Evolutionary conservation across 2,888 invertebrate genomes (phyloP), one percentile per base, ranked within the genome.

Genomic region (Brachyptera risi): DNA sequence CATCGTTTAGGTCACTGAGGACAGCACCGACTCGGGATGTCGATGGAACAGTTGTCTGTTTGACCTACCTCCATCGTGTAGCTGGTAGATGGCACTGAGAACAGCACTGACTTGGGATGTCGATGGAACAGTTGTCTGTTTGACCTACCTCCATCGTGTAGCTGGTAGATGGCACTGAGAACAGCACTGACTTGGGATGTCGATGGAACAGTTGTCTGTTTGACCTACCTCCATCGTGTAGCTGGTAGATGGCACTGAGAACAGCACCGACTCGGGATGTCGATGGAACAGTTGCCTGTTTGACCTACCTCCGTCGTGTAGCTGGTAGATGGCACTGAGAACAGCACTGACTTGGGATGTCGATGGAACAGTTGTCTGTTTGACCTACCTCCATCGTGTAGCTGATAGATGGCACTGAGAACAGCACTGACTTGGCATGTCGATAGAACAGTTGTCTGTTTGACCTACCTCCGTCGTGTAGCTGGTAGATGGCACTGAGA

Each of bases 41-140:
- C 65, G 67, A 57, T n/a, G n/a, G n/a, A 38, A 38, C 3, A 17
- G n/a, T 38, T 38, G n/a, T 2, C 38, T 38, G 13, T 17, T 38
- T 3, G 11, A 21, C 19, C 5, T 23, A 54, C 54, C 54, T 54
- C 54, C 15, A 4, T 17, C 3, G 54, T 35, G 37, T 54, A 54
- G 37, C 35, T 49, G 15, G 11, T 13, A 0, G 58, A 23, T 4
- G 47, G 21, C 2, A 58, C 58, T 5, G 56, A 40, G 17, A 65
- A 62, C 13, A 66, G 57, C 5, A 40, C 54, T 11, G 65, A 63
- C 13, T 70, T 62, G 3, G 73, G 71, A 60, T 69, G 69, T 44
- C 65, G 67, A 57, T n/a, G n/a, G n/a, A 38, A 38, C 3, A 17
- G n/a, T 38, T 38, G n/a, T 2, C 38, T 38, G 13, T 17, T 38